Base-by-base conservation (phyloP, 2,797 vertebrate species). In the Mycteria americana region DNA sequence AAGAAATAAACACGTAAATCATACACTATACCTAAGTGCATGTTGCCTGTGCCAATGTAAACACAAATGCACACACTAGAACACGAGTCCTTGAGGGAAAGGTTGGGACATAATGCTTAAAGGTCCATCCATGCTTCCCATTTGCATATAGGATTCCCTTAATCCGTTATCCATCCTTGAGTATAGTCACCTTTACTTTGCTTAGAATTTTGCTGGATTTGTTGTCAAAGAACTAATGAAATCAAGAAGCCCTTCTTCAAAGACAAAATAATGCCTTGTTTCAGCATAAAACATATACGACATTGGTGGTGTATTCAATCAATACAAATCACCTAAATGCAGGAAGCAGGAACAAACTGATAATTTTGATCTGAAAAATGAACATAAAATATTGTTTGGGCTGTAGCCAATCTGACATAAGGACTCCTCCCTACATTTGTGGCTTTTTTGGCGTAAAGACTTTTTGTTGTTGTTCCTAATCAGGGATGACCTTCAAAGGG, bases 401-500 rank as follows among this genome's bases (percentile, higher is more conserved):
- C n/a, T 50, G 25, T 62, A 91, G 78, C 54, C 48, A 88, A 43
- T 77, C 63, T 72, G 35, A 88, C 57, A 82, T 54, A 74, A 83
- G 37, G 46, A 70, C 27, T 65, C 54, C 85, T 87, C 83, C 59
- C 45, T 91, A 64, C 64, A 67, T 67, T 77, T 41, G 60, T 92
- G 75, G 16, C 0, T 21, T 64, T 84, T 80, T 70, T 54, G 43
- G 33, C 87, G 57, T 62, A 81, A 65, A 41, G 59, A 67, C 2
- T 39, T 87, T 72, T 77, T 85, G 30, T 70, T 43, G 6, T 56
- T 88, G 18, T 68, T 93, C 27, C 45, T 89, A 59, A 70, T 91
- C 74, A 92, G 24, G 46, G 43, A 76, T 95, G 91, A 95, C 45
- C 73, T 95, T 96, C 69, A 88, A 45, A 65, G 59, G 48, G 60